Base-by-base conservation (phyloP, 1,140 invertebrate genomes). In the Galleria mellonella region DNA sequence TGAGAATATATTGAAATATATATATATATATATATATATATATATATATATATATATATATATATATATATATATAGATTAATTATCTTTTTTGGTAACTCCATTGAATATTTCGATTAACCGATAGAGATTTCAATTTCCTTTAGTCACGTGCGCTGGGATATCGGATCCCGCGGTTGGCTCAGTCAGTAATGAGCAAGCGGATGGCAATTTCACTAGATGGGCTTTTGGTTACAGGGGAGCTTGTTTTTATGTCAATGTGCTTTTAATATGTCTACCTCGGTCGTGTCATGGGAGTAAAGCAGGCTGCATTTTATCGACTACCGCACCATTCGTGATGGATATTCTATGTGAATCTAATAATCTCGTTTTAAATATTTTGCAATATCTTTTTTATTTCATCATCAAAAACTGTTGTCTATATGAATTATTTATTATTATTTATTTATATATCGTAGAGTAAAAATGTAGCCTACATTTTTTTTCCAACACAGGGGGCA, bases 61-160 rank as follows among this genome's bases (percentile, higher is more conserved):
- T 32, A 40, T 40, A 41, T 43, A 50, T 29, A 13, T 6, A 38
- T 4, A 35, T 1, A 13, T 35, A 35, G 13, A 9, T 17, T 9
- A 17, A 9, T 37, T 52, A 46, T 56, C 62, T 64, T 70, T 74
- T 74, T 67, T 64, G 43, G 59, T 55, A 46, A 64, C 55, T 59
- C 48, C 40, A 76, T 75, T 75, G 54, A 81, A 71, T 77, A 76
- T 76, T 76, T 73, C 75, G 70, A 82, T 84, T 74, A 82, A 75
- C 69, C 74, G 74, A 81, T 82, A 82, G 77, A 79, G 72, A 76
- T 84, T 84, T 84, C 81, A 84, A 84, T 84, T 82, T 84, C 81
- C 81, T 72, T 68, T 67, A 81, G 77, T 82, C 77, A 84, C 77
- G 76, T 75, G 77, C 72, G 57, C 57, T 33, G 68, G 72, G 73